Base-by-base conservation (phyloP, 2,797 vertebrate species). In the Lindbergichthys nudifrons region DNA sequence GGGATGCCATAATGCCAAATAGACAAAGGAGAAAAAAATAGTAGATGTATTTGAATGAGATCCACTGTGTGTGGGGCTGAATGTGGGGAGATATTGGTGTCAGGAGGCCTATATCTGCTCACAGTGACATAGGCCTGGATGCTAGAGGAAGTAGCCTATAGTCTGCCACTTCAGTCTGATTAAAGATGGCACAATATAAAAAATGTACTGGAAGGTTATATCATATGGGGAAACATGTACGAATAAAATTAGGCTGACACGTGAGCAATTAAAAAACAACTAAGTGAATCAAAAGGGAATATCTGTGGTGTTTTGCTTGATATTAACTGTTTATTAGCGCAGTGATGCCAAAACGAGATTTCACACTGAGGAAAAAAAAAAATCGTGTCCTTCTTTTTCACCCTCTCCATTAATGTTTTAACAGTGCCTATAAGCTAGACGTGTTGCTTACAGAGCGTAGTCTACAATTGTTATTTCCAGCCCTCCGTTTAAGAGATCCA, bases 61-160 rank as follows among this genome's bases (percentile, higher is more conserved):
- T 81, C 71, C 87, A 89, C 83, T 94, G 91, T 91, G 84, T 79
- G 65, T 65, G 72, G 57, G 23, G 72, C 77, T 83, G 65, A 75
- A 81, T 85, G 84, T 89, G 87, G 47, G 86, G 90, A 79, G 93
- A 93, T 88, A 91, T 89, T 90, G 89, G 92, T 94, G 92, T 92
- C 93, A 93, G 93, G 90, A 92, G 88, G 89, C 87, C 87, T 75
- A 14, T 75, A 64, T 81, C 81, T 80, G 70, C 77, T 90, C 77
- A 88, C 86, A 60, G 78, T 83, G 83, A 82, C 81, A 86, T 23
- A 75, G 81, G 87, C 87, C 85, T 67, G 67, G 50, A 26, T 66
- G 73, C 60, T 3, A 60, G 43, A 36, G 15, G n/a, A 36, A 36
- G 32, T 42, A 59, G 57, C 66, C 54, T 65, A 51, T 23, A 68